Evolutionary conservation across 2,113 vertebrate genomes (phyloP).

Genomic region (Ibidorhyncha struthersii): DNA sequence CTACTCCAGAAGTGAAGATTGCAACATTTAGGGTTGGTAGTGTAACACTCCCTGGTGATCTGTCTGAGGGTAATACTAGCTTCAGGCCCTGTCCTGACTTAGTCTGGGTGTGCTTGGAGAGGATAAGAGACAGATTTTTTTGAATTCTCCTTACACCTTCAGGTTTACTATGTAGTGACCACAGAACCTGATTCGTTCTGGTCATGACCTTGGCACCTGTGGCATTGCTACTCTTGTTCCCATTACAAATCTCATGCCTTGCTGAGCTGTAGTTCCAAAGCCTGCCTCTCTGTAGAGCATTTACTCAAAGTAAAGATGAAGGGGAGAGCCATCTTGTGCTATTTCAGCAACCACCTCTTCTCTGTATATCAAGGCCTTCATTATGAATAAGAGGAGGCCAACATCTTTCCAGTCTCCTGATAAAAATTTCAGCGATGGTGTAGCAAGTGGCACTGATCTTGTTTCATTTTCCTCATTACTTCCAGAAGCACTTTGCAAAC

Average conservation of each 20-base stretch:
- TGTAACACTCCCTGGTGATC: rapidly evolving
- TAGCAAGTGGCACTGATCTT: neutral
- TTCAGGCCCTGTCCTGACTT: neutral
- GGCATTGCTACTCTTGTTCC: neutral
- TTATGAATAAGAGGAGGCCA: neutral
- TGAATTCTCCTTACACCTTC: neutral
- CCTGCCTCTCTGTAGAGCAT: neutral
- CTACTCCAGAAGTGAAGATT: neutral
- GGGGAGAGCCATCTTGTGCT: neutral
- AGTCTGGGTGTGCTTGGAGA: neutral
- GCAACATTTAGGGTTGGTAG: neutral
- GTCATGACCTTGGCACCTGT: neutral
- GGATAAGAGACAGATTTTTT: neutral
- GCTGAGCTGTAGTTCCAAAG: neutral
- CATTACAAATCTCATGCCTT: neutral
- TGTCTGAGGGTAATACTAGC: neutral
- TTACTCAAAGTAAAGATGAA: neutral
- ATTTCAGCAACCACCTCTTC: neutral
- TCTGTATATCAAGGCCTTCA: neutral
- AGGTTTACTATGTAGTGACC: neutral
- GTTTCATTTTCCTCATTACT: neutral
- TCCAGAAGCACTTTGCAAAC: neutral
- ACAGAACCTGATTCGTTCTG: neutral
- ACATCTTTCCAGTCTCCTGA: neutral
- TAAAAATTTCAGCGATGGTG: neutral